These are phyloP conservation scores for Phasianus colchicus DNA, from an alignment of 2,113 vertebrate genomes.

Conservation along the genomic window DNA sequence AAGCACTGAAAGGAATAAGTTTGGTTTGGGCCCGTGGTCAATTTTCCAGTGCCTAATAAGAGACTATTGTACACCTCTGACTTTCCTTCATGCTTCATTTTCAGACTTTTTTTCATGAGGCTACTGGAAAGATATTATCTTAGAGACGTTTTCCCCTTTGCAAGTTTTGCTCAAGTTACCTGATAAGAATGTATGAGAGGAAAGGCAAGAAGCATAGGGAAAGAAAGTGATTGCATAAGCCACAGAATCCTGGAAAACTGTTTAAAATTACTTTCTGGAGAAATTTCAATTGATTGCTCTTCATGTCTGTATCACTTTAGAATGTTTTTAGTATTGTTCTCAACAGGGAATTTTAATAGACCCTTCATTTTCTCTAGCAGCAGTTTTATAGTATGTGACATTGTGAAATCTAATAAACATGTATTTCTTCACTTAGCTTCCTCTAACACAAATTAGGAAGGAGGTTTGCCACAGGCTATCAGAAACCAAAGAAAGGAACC, in stretches of 20 bases:
- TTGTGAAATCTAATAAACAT: not conserved
- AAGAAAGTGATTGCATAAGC: not conserved
- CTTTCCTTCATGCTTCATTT: not conserved
- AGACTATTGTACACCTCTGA: not conserved
- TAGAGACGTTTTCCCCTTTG: not conserved
- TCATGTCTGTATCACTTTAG: not conserved
- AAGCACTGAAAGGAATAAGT: not conserved
- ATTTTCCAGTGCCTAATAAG: not conserved
- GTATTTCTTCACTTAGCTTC: not conserved
- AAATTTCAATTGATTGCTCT: not conserved
- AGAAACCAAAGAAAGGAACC: not conserved
- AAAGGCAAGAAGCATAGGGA: not conserved
- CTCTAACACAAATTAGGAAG: not conserved
- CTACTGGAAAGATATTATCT: not conserved
- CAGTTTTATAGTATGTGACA: not conserved
- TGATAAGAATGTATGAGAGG: not conserved
- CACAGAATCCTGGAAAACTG: not conserved
- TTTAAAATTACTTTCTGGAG: not conserved
- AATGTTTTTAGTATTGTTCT: not conserved
- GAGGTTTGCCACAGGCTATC: not conserved
- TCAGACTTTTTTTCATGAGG: not conserved
- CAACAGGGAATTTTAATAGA: not conserved
- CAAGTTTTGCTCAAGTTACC: not conserved
- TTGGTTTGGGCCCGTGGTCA: not conserved
- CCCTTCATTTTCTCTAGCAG: not conserved